A percentile compares a stretch with the other conserved stretches of the same genome.
Evolutionary conservation across 2,113 vertebrate genomes (phyloP).

Genomic region (Gnathonemus echidnorhynchus): DNA sequence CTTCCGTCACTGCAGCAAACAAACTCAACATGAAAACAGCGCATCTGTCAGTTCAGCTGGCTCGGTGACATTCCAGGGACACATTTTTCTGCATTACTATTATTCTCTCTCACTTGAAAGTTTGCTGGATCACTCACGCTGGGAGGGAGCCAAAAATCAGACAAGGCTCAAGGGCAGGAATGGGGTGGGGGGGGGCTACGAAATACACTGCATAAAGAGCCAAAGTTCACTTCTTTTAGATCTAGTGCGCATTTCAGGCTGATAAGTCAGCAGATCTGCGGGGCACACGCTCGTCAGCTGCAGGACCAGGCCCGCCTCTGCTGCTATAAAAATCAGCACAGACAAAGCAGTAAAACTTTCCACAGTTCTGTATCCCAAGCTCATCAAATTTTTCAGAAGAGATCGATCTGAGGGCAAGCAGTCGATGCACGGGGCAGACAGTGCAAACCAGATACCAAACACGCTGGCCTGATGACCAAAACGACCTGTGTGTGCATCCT

Average conservation of each 20-base stretch:
- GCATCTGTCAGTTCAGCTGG: neutral
- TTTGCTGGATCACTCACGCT: neutral
- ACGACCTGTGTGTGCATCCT: neutral
- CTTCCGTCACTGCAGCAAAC: neutral
- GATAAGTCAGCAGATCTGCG: slow-evolving; percentile 40
- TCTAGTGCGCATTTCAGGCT: neutral
- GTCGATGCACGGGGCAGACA: slow-evolving; percentile 19
- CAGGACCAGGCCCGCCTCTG: slow-evolving; percentile 36
- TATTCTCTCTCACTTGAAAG: neutral
- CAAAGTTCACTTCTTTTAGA: neutral
- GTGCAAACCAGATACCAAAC: neutral
- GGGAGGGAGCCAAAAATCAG: neutral
- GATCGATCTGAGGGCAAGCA: slow-evolving; percentile 17
- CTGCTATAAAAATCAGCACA: slow-evolving; percentile 18
- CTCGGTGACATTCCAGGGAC: neutral
- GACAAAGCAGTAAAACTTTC: slow-evolving; percentile 47
- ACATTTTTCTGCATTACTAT: neutral
- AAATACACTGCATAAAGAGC: neutral
- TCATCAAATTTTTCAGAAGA: neutral
- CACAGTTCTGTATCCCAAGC: slow-evolving; percentile 22
- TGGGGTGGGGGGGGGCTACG: neutral
- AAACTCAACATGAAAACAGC: neutral
- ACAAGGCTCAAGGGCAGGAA: neutral
- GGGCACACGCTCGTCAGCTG: slow-evolving; percentile 27
- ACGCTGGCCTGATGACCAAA: neutral